A percentile compares a stretch with the other conserved stretches of the same genome.
phyloP scores from a whole-genome alignment of 1,140 invertebrate genomes.

The Drosophila melanica region DNA sequence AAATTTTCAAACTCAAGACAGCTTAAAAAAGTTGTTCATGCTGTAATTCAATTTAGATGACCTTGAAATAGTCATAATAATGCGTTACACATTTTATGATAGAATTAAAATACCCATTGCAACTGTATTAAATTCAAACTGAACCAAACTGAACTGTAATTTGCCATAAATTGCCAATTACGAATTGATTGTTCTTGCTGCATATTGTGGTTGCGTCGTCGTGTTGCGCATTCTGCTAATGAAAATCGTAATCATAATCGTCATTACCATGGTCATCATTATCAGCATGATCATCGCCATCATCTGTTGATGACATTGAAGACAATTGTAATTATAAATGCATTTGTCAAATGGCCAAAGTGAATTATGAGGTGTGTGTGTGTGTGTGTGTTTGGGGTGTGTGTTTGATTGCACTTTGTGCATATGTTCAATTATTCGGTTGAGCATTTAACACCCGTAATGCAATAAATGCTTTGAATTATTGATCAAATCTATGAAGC shows the following conservation, averaged over 20 bases:
- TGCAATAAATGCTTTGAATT: slow-evolving; percentile 54
- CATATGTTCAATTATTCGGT: slow-evolving; percentile 42
- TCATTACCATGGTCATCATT: slow-evolving; percentile 2
- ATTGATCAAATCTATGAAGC: slow-evolving; percentile 9
- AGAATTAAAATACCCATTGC: not conserved
- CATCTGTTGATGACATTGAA: slow-evolving; percentile 13
- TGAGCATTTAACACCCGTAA: slow-evolving; percentile 59
- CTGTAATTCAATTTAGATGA: no score
- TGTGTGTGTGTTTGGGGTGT: slow-evolving; percentile 1
- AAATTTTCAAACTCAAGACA: no score
- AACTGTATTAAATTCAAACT: slow-evolving; percentile 1
- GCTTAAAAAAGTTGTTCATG: no score
- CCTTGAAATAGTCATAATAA: no score
- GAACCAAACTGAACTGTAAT: slow-evolving; percentile 2
- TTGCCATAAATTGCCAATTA: slow-evolving; percentile 60
- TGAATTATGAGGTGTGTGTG: slow-evolving; percentile 42
- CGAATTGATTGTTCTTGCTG: slow-evolving; percentile 54
- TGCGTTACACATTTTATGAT: not conserved
- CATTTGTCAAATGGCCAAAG: slow-evolving; percentile 72
- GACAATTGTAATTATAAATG: slow-evolving; percentile 70
- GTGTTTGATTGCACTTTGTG: not conserved
- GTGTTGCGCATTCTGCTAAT: slow-evolving; percentile 13
- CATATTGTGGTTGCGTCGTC: slow-evolving; percentile 19
- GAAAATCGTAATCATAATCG: slow-evolving; percentile 13
- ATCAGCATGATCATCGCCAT: slow-evolving; percentile 8